Evolutionary conservation across 2,113 vertebrate genomes (phyloP), one percentile per base, ranked within the genome.

Genomic region (Trichechus manatus): DNA sequence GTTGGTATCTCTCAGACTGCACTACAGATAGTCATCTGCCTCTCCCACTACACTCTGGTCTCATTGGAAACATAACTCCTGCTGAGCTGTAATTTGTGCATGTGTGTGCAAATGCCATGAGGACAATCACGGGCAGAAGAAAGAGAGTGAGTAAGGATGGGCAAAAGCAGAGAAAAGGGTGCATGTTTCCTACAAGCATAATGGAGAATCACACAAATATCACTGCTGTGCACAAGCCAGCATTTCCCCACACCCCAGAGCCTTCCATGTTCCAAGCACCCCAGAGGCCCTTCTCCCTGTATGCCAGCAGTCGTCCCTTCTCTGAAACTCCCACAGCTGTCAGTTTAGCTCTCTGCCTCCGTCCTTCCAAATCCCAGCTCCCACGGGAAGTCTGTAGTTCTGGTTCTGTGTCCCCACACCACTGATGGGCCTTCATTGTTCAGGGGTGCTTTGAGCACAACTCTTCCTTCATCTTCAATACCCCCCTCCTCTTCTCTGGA

Each of bases 321-420:
- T 27, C 68, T 59, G 9, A 68, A 42, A 0, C 36, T 78, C 50
- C 53, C 33, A 89, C 25, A 20, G 77, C 29, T 14, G 13, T n/a
- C n/a, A 29, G 47, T 59, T 96, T 59, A 66, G 61, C 68, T 80
- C 85, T 84, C 74, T 63, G 23, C 56, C 82, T 86, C 72, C 7
- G 5, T 44, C 11, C 80, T 87, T 88, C 59, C 72, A 44, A 94
- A 85, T 42, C 84, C 42, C 89, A 88, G 50, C 87, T 97, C 94
- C 93, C 85, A 86, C 14, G 1, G 74, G 88, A 91, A 93, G 81
- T 20, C 11, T 47, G 61, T 31, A 59, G 42, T 63, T 87, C 50
- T 42, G 75, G 47, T 70, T 50, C 94, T 95, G 31, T 74, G 81
- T 29, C 53, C 77, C 61, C 39, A 74, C 6, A 19, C 23, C 27